Evolutionary conservation across 2,797 vertebrate genomes (phyloP).

Genomic region (Tragelaphus oryx): DNA sequence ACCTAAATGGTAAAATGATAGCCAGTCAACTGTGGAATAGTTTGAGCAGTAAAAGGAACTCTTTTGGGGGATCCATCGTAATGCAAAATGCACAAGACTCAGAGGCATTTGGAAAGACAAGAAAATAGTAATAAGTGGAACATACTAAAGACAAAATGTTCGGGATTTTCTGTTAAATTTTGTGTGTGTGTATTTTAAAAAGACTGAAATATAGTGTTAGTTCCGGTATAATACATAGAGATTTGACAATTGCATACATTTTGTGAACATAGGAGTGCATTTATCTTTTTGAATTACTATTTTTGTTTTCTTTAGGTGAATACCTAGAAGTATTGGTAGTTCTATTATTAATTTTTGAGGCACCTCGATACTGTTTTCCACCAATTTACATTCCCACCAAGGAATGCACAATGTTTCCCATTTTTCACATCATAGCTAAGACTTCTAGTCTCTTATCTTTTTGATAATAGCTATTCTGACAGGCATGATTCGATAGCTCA

Average conservation of each 20-base stretch:
- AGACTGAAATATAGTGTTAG: background rate
- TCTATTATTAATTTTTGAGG: background rate
- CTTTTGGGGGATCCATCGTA: background rate
- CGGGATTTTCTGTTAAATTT: background rate
- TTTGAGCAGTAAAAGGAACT: background rate
- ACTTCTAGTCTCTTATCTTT: background rate
- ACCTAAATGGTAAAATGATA: constrained; percentile 32
- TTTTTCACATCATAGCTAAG: background rate
- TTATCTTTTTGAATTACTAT: background rate
- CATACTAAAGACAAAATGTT: background rate
- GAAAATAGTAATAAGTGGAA: background rate
- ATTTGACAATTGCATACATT: background rate
- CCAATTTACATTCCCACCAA: background rate
- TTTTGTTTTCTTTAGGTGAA: background rate
- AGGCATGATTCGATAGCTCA: background rate
- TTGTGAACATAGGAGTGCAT: background rate
- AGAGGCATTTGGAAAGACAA: background rate
- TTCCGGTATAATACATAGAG: background rate
- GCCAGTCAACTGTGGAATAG: background rate
- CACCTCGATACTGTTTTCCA: background rate
- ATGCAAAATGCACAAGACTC: background rate
- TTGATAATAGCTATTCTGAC: background rate
- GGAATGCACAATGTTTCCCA: background rate
- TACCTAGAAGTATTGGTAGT: background rate
- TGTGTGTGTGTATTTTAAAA: background rate